Evolutionary conservation across 2,113 vertebrate genomes (phyloP).

Genomic region (Ranitomeya variabilis): DNA sequence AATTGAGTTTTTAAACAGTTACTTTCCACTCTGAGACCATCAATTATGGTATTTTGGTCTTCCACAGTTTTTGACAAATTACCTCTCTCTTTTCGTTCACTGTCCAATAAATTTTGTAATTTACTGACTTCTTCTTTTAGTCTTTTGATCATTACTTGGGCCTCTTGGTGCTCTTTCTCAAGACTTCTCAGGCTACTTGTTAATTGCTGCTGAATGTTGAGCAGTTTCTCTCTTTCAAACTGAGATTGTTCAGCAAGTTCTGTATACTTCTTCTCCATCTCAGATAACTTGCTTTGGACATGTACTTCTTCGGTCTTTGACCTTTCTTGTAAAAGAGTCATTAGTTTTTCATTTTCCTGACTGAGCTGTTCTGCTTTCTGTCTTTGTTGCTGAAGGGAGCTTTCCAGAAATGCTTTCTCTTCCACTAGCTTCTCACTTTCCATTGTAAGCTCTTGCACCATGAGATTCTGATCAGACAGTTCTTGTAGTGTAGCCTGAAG

Average conservation of each 20-base stretch:
- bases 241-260: conserved; percentile 87
- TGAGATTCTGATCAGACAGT: conserved; percentile 91
- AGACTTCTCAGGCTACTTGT: conserved; percentile 85
- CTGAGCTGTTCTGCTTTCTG: conserved; percentile 85
- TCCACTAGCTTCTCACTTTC: conserved; percentile 91
- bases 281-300: conserved; percentile 71
- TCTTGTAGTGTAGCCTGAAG: conserved; percentile 95
- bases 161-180: conserved; percentile 88
- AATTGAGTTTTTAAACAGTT: conserved; percentile 80
- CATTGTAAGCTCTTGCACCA: conserved; percentile 90
- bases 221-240: conserved; percentile 92
- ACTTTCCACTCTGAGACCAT: conserved; percentile 82
- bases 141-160: conserved; percentile 72
- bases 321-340: conserved; percentile 80
- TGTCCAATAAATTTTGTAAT: conserved; percentile 75
- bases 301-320: conserved; percentile 77
- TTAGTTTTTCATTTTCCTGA: conserved; percentile 87
- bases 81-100: conserved; percentile 70
- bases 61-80: conserved; percentile 71
- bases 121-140: conserved; percentile 82
- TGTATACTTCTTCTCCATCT: conserved; percentile 85
- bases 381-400: conserved; percentile 87
- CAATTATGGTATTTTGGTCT: conserved; percentile 73
- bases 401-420: conserved; percentile 87
- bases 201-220: conserved; percentile 94